Conservation (phyloP, 2,113 vertebrate genomes). For the Numida meleagris region DNA sequence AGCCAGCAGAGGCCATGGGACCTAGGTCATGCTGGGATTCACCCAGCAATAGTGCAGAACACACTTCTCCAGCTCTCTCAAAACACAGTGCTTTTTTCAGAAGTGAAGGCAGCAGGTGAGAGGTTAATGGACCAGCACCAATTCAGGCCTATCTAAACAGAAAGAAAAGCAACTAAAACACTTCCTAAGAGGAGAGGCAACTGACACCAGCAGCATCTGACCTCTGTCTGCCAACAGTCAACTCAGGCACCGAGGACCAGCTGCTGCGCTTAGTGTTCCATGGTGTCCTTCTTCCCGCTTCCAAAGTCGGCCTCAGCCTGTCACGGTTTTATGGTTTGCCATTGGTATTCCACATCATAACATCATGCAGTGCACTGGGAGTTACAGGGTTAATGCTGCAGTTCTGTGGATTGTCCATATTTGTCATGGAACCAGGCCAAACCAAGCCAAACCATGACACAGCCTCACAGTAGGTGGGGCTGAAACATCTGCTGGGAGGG, state of each 20-base stretch:
- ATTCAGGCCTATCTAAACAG: neutral
- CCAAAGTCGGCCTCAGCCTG: neutral
- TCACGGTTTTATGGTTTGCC: too few species aligned
- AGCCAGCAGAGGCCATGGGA: neutral
- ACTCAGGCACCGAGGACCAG: neutral
- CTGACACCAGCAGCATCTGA: neutral
- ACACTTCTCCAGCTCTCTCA: neutral
- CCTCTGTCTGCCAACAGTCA: neutral
- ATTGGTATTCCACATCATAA: too few species aligned
- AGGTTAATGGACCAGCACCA: neutral
- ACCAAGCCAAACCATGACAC: too few species aligned
- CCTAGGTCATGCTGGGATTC: neutral
- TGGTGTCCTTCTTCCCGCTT: neutral
- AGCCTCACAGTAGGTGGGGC: neutral
- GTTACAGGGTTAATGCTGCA: too few species aligned
- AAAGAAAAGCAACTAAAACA: neutral
- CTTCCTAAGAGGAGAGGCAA: neutral
- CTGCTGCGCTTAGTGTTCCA: neutral
- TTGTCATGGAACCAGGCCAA: too few species aligned
- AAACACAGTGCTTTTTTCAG: rapidly evolving
- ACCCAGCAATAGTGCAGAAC: rapidly evolving
- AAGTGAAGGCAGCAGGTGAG: neutral
- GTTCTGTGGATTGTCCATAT: too few species aligned
- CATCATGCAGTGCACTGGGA: too few species aligned
- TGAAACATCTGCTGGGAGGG: neutral